Percentiles rank a stretch among this genome's conserved stretches.
phyloP scores from a whole-genome alignment of 2,888 invertebrate genomes.

The Cantharis rufa region DNA sequence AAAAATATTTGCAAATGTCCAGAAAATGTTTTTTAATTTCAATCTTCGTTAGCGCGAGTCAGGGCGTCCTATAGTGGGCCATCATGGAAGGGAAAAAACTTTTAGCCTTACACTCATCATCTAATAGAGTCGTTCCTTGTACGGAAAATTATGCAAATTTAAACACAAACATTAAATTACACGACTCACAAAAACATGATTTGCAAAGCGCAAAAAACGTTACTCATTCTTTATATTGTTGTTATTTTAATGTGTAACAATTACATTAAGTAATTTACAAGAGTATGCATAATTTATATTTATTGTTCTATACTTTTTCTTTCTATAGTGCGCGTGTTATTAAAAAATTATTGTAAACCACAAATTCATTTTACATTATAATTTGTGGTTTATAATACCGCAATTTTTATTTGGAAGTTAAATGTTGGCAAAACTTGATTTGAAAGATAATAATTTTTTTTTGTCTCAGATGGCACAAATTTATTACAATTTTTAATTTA shows the following conservation, averaged over 20 bases:
- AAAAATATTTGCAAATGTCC: neutral
- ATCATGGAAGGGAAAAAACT: neutral
- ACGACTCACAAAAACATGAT: neutral
- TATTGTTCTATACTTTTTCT: neutral
- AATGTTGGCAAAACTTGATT: neutral
- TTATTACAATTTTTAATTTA: neutral
- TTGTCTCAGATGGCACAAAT: neutral
- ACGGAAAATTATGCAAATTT: neutral
- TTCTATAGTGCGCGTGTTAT: neutral
- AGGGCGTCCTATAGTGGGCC: neutral
- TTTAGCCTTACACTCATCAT: neutral
- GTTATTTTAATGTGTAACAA: neutral
- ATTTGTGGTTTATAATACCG: conserved; percentile 19
- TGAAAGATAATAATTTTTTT: neutral
- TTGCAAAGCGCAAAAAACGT: neutral
- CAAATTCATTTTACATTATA: conserved; percentile 11
- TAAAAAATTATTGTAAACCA: conserved; percentile 12
- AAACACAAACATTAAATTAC: neutral
- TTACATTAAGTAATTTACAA: neutral
- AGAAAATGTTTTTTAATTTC: neutral
- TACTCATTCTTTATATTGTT: neutral
- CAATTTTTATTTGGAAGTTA: conserved; percentile 2
- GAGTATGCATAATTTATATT: neutral
- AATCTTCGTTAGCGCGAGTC: neutral
- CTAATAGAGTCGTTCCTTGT: neutral